Base-by-base conservation (phyloP, 2,113 vertebrate genomes). In the Sphaerodactylus townsendi region DNA sequence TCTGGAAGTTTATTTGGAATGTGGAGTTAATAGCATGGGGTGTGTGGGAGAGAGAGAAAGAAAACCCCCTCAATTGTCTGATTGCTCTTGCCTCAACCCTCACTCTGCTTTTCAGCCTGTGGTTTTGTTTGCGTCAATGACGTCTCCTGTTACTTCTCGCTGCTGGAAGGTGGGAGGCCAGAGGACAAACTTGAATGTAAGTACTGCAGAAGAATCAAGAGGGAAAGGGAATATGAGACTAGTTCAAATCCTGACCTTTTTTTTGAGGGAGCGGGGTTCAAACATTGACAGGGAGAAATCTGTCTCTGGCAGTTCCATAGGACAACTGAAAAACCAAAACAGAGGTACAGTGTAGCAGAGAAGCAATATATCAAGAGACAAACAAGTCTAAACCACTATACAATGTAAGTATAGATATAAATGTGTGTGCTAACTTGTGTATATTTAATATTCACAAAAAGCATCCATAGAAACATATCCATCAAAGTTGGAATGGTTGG, bases 101-200 rank as follows among this genome's bases (percentile, higher is more conserved):
- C 46, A 13, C 39, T 50, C 37, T 53, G 14, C 56, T 86, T 81
- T 83, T 37, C 91, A 89, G 93, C 76, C 71, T 92, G 79, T 93
- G 94, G 93, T 30, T 93, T 94, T 83, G 96, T 99, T 33, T 97
- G 95, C 82, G 94, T 98, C 85, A 98, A 97, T 92, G 98, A 98
- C 74, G 97, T 98, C 76, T 98, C 97, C 39, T 98, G 98, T 95
- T 98, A 98, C 92, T 97, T 98, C 90, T 98, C 97, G 1, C 94
- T 98, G 82, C 95, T 98, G 90, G 98, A 98, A 91, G 97, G 97
- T 1, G 97, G 97, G 46, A 96, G 96, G 46, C 97, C 98, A 11
- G 95, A 97, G 91, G 98, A 98, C 92, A 98, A 98, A 86, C 94
- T 98, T 72, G 97, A 98, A 87, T 98, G 98, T 98, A 90, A 98